Evolutionary conservation across 2,888 invertebrate species (phyloP).

Genomic region (Drosophila gaucha): DNA sequence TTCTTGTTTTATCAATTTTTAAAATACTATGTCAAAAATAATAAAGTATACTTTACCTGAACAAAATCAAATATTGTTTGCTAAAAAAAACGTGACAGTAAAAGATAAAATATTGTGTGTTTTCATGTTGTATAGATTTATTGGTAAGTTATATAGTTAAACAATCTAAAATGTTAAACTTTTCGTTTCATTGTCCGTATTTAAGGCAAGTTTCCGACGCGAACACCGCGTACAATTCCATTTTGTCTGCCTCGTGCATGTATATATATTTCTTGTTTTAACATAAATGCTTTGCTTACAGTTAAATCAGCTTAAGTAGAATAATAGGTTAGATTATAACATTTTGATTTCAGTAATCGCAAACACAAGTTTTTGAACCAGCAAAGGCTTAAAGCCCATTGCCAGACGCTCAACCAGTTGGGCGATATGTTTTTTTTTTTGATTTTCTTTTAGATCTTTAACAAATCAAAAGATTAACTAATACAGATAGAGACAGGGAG

Average conservation of each 20-base stretch:
- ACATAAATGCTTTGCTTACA: constrained; percentile 75
- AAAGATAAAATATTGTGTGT: neutral
- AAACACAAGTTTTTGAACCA: constrained; percentile 45
- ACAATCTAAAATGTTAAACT: constrained; percentile 74
- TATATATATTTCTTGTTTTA: constrained; percentile 51
- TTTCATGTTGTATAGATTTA: constrained; percentile 53
- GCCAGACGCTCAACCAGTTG: constrained; percentile 46
- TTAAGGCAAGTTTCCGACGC: constrained; percentile 77
- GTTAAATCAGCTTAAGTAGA: constrained; percentile 42
- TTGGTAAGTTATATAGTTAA: constrained; percentile 68
- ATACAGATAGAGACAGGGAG: constrained; percentile 19
- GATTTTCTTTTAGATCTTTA: constrained; percentile 53
- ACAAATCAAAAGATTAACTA: constrained; percentile 49
- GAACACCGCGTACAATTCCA: constrained; percentile 33
- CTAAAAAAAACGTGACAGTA: neutral
- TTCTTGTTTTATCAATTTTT: too few species aligned
- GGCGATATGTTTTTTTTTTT: constrained; percentile 67
- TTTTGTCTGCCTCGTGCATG: constrained; percentile 53
- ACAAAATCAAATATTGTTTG: too few species aligned
- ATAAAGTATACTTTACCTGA: neutral
- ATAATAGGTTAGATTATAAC: constrained; percentile 47
- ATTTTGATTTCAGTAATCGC: constrained; percentile 65
- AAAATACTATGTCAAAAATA: too few species aligned
- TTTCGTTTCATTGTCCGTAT: constrained; percentile 81
- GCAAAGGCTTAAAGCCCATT: constrained; percentile 54